A percentile compares a stretch with the other conserved stretches of the same genome.
These are phyloP conservation scores for Alouatta palliata DNA, from an alignment of 2,113 vertebrate genomes.

Conservation along the genomic window DNA sequence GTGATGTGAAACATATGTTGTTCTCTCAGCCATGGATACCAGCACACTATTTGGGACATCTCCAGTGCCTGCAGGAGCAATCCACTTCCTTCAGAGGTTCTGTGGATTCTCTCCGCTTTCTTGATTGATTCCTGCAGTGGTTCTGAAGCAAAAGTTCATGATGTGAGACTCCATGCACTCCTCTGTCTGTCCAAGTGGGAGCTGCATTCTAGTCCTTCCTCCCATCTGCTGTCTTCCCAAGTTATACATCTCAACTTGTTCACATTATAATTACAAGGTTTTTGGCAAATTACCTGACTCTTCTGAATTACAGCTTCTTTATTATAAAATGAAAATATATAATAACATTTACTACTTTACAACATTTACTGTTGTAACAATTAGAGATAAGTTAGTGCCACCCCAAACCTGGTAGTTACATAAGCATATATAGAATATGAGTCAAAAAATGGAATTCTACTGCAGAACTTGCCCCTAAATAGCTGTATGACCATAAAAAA, in stretches of 20 bases:
- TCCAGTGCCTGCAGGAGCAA: no score
- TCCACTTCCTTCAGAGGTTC: no score
- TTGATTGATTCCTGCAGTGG: no score
- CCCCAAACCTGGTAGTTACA: not conserved
- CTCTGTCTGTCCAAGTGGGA: no score
- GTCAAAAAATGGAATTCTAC: not conserved
- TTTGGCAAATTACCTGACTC: not conserved
- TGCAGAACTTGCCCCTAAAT: not conserved
- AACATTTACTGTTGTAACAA: not conserved
- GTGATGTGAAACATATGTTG: no score
- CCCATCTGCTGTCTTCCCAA: no score
- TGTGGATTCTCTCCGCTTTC: no score
- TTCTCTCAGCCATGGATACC: no score
- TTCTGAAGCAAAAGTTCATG: no score
- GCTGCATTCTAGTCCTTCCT: no score
- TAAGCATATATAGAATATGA: not conserved
- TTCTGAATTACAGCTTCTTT: not conserved
- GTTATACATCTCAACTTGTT: not conserved
- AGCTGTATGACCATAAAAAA: not conserved
- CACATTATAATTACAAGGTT: not conserved
- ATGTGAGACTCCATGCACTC: no score
- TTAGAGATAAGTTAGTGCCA: not conserved
- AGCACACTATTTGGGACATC: no score
- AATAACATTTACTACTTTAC: not conserved
- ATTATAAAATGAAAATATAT: constrained; percentile 33